These are phyloP conservation scores for Lepisosteus oculatus DNA, from an alignment of 2,113 vertebrate genomes.

Conservation along the genomic window DNA sequence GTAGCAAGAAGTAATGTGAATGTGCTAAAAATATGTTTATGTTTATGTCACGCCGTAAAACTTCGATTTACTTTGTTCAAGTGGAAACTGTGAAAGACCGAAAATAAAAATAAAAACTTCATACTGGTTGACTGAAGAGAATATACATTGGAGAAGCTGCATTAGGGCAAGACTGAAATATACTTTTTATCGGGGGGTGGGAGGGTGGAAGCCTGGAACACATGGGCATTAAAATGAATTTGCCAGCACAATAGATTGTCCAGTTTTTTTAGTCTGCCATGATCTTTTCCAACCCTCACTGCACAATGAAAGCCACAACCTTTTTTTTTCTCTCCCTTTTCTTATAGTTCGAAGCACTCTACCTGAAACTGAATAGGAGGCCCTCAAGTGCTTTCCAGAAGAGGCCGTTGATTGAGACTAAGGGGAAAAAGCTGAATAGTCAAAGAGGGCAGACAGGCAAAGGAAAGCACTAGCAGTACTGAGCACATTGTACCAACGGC, in stretches of 20 bases:
- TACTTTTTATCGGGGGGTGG: too few species aligned
- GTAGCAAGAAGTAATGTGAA: too few species aligned
- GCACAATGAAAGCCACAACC: conserved; percentile 65
- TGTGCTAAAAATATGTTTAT: too few species aligned
- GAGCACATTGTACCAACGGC: neutral
- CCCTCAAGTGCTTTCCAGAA: conserved; percentile 53
- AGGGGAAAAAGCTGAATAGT: conserved; percentile 39
- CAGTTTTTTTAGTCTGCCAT: conserved; percentile 44
- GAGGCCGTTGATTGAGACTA: conserved; percentile 54
- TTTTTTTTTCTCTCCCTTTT: conserved; percentile 47
- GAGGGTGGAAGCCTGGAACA: neutral
- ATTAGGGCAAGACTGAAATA: too few species aligned
- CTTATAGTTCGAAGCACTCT: conserved; percentile 58
- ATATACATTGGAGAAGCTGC: too few species aligned
- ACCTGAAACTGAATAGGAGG: conserved; percentile 71
- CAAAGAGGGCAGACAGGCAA: conserved; percentile 16
- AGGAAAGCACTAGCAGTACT: conserved; percentile 29
- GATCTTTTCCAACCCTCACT: conserved; percentile 62
- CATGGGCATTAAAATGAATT: neutral
- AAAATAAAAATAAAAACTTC: too few species aligned
- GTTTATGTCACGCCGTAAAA: too few species aligned
- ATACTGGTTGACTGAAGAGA: too few species aligned
- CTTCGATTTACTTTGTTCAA: too few species aligned
- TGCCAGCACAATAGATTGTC: too few species aligned
- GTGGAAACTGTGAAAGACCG: too few species aligned